These are phyloP conservation scores for Acanthopleura granulata DNA, from an alignment of 2,888 invertebrate species.

Conservation along the genomic window DNA sequence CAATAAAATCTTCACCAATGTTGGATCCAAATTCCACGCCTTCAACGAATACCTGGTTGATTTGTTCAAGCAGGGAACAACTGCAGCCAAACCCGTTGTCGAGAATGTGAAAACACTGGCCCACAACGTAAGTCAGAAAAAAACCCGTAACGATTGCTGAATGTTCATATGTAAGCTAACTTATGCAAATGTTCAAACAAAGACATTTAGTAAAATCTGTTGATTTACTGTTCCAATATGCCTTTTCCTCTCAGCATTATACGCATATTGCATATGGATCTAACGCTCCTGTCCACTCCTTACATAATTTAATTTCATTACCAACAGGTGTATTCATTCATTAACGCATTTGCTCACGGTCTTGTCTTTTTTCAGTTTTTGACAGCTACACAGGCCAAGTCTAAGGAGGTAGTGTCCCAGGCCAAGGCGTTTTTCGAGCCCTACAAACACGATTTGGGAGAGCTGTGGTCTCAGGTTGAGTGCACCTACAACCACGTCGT, in stretches of 20 bases:
- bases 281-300: too few relatives aligned
- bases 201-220: too few relatives aligned
- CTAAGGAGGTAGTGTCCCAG: conserved; percentile 5
- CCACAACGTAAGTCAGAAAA: background rate
- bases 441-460: conserved; percentile 11
- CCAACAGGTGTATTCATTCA: too few relatives aligned
- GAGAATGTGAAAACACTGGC: conserved; percentile 8
- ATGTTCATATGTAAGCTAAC: too few relatives aligned
- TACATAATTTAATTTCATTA: too few relatives aligned
- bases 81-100: background rate
- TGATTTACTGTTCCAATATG: too few relatives aligned
- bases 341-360: background rate
- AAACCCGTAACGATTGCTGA: too few relatives aligned
- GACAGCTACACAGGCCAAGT: background rate
- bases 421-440: conserved; percentile 11
- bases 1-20: background rate
- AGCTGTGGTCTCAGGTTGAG: conserved; percentile 10
- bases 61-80: background rate
- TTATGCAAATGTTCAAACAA: too few relatives aligned
- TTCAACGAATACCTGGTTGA: background rate
- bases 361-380: conserved; percentile 2
- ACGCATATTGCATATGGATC: too few relatives aligned
- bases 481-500: conserved; percentile 15
- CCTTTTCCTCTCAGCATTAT: too few relatives aligned
- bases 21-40: conserved; percentile 12